Evolutionary conservation across 1,140 invertebrate genomes (phyloP), one percentile per base, ranked within the genome.

Genomic region (Scaptodrosophila lebanonensis): DNA sequence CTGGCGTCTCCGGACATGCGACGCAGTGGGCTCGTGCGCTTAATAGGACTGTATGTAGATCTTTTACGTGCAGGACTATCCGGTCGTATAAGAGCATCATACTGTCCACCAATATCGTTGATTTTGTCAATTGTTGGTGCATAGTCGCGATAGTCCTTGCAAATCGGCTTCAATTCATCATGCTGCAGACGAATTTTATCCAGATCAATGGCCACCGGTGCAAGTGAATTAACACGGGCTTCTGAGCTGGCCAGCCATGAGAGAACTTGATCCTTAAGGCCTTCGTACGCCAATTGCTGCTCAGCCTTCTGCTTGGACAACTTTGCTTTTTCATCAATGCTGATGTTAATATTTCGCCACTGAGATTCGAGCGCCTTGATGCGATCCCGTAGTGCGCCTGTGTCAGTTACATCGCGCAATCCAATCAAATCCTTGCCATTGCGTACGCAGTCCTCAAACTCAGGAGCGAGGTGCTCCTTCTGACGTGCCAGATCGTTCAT

Each of bases 381-480:
- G 58, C 93, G 92, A 79, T 98, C 96, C 36, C 95, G 91, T n/a
- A 97, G 90, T 2, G 91, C 90, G 13, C 91, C 91, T 0, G 94
- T 94, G 71, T 98, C 96, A 0, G 95, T 97, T 1, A 97, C 93
- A 85, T 97, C 95, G 51, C 95, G 95, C 87, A 96, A 95, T 3
- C 91, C 88, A n/a, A 97, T 90, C 7, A 98, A 89, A 52, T 92
- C 91, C 84, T 94, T 96, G 17, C 96, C 97, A 49, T 91, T 91
- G 3, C 90, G 88, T 15, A 97, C 90, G 42, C 95, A 91, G 56
- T 94, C 92, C 66, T 97, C 95, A 44, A 96, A 92, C 9, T 89
- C 60, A 16, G 88, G 88, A 69, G 87, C 43, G 36, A 87, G 42
- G 13, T 72, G 59, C 30, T 87, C 84, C 38, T 87, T 87, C 85